A percentile compares a stretch with the other conserved stretches of the same genome.
Evolutionary conservation across 2,113 vertebrate genomes (phyloP).

Genomic region (Hippopotamus amphibius): DNA sequence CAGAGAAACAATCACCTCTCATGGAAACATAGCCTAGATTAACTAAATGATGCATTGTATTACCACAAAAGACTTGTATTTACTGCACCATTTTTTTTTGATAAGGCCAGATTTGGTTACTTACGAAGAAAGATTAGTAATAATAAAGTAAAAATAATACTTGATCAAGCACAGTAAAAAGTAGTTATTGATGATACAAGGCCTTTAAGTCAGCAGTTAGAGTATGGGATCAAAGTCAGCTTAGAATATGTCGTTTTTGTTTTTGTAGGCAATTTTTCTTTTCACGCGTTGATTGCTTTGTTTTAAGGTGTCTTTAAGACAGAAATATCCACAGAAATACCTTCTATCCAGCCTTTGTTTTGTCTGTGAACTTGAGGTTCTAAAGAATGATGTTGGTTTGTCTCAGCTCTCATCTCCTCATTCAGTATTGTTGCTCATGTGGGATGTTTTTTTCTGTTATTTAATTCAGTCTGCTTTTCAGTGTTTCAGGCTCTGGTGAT

Average conservation of each 20-base stretch:
- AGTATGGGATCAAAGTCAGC: constrained; percentile 91
- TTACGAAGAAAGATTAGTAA: constrained; percentile 96
- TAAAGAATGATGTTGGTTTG: not conserved
- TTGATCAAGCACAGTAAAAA: constrained; percentile 92
- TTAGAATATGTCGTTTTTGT: constrained; percentile 83
- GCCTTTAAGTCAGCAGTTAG: too few relatives aligned
- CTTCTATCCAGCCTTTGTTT: not conserved
- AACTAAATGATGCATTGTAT: constrained; percentile 91
- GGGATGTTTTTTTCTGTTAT: not conserved
- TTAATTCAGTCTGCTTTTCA: not conserved
- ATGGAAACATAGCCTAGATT: constrained; percentile 93
- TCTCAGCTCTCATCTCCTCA: not conserved
- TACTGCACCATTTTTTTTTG: constrained; percentile 84
- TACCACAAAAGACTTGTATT: constrained; percentile 95
- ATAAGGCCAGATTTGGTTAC: constrained; percentile 96
- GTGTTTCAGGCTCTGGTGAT: too few relatives aligned
- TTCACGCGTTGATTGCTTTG: constrained; percentile 69
- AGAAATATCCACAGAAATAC: not conserved
- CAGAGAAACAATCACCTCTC: constrained; percentile 94
- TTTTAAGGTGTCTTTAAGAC: constrained; percentile 32
- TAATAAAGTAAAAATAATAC: constrained; percentile 95
- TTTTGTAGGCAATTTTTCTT: constrained; percentile 81
- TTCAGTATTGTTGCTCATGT: not conserved
- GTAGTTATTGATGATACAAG: constrained; percentile 93
- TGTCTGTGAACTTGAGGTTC: constrained; percentile 51